Evolutionary conservation across 2,797 vertebrate species (phyloP).

Genomic region (Morelia viridis): DNA sequence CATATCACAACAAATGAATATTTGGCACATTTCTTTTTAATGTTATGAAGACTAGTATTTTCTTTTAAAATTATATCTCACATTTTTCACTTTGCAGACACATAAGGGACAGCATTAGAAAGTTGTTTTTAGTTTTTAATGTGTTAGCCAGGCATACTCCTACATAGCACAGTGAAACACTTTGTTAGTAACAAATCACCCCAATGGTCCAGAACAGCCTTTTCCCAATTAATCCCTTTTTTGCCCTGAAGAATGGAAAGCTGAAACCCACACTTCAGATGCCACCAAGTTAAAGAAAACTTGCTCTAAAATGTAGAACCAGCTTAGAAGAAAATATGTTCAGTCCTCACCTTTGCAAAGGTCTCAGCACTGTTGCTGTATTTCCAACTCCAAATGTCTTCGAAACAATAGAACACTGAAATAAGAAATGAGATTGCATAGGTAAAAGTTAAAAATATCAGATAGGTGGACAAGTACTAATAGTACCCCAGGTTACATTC

Average conservation of each 20-base stretch:
- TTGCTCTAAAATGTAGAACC: background rate
- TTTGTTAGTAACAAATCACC: background rate
- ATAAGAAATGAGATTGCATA: background rate
- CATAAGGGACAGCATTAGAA: background rate
- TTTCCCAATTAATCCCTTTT: background rate
- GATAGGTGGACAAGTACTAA: no score
- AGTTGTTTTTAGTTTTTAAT: background rate
- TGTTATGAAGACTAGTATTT: background rate
- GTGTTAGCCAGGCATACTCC: background rate
- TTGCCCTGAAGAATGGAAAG: background rate
- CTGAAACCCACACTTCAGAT: background rate
- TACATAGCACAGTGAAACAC: background rate
- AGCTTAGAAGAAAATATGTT: background rate
- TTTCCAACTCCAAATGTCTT: background rate
- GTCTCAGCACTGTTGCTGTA: background rate
- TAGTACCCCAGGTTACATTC: background rate
- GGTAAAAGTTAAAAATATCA: background rate
- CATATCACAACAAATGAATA: background rate
- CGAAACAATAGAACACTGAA: background rate
- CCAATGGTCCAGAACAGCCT: background rate
- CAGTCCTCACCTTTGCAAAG: background rate
- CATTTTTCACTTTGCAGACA: background rate
- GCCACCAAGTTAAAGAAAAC: background rate
- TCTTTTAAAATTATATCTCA: background rate
- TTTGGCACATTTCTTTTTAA: background rate